Evolutionary conservation across 2,888 invertebrate genomes (phyloP).

Genomic region (Plagodis pulveraria): DNA sequence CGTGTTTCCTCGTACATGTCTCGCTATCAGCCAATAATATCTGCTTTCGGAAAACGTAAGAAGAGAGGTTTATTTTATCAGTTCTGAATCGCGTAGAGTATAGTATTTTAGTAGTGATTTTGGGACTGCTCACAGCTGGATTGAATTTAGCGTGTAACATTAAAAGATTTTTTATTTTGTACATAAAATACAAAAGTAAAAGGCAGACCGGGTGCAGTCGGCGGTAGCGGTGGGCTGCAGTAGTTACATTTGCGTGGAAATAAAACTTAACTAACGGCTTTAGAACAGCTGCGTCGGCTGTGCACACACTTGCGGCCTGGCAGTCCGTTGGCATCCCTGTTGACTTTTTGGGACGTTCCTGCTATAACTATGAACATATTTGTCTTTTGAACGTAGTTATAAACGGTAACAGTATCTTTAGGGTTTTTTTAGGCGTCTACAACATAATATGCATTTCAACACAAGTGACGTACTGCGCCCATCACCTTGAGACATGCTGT

Average conservation of each 20-base stretch:
- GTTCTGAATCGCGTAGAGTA: constrained; percentile 11
- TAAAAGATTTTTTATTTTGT: constrained; percentile 7
- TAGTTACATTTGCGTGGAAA: constrained; percentile 42
- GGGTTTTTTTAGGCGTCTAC: no score
- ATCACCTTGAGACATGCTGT: no score
- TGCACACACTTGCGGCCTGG: constrained; percentile 42
- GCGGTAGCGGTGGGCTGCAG: constrained; percentile 2
- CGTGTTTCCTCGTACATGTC: constrained; percentile 26
- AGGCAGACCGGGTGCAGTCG: constrained; percentile 38
- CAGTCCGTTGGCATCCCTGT: constrained; percentile 44
- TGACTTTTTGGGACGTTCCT: constrained; percentile 23
- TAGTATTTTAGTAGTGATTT: constrained; percentile 13
- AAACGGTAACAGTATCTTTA: no score
- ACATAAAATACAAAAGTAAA: constrained; percentile 24
- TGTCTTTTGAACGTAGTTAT: constrained; percentile 2
- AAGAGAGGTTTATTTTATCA: constrained; percentile 25
- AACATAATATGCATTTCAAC: no score
- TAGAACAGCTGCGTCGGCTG: constrained; percentile 53
- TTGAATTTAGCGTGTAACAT: constrained; percentile 28
- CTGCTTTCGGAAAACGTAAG: constrained; percentile 26
- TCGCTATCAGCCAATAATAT: constrained; percentile 27
- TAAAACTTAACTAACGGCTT: constrained; percentile 53
- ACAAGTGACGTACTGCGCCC: no score
- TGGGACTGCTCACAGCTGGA: constrained; percentile 14
- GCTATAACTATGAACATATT: constrained; percentile 16